Evolutionary conservation across 2,888 invertebrate genomes (phyloP), one percentile per base, ranked within the genome.

Genomic region (Dioctria rufipes): DNA sequence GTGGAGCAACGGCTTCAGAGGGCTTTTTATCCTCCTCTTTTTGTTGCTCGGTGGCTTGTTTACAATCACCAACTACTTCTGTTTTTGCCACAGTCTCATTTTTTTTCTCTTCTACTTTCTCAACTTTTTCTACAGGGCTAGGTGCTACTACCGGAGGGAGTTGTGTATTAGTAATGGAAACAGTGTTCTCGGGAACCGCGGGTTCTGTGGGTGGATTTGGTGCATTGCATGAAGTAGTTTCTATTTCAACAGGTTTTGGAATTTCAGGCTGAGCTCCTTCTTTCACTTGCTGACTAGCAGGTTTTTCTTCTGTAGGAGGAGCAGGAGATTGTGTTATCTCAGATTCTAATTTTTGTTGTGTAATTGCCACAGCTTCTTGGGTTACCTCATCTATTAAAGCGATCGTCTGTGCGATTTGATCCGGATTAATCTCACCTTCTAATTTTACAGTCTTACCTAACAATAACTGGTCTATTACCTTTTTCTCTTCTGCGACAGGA

Each of bases 361-460:
- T 51, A 13, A n/a, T 80, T 11, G 49, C 67, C 9, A 60, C 73
- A 8, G 81, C 83, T 71, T 79, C 80, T 60, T 81, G 65, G 13
- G 81, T 81, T 42, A 83, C 81, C 69, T 83, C 81, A 63, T 83
- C 83, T 39, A 83, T 83, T 39, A 83, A 79, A 13, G 81, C 81
- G 42, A 83, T 81, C 51, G 83, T 83, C 73, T 81, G 67, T n/a
- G 81, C 81, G 46, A 82, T 82, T 80, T 81, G 80, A 60, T 82
- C 82, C 51, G 78, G 39, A 69, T 80, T 82, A 58, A 82, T 61
- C 37, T 80, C 78, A 69, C 40, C 46, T 71, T 78, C 78, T 51
- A 66, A 13, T 65, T 66, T 66, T 51, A 71, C 39, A 51, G 49
- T 46, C 39, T 71, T 71, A 71, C 54, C 71, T 71, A 71, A 71